phyloP scores from a whole-genome alignment of 1,140 invertebrate species.

The Zaprionus inermis region DNA sequence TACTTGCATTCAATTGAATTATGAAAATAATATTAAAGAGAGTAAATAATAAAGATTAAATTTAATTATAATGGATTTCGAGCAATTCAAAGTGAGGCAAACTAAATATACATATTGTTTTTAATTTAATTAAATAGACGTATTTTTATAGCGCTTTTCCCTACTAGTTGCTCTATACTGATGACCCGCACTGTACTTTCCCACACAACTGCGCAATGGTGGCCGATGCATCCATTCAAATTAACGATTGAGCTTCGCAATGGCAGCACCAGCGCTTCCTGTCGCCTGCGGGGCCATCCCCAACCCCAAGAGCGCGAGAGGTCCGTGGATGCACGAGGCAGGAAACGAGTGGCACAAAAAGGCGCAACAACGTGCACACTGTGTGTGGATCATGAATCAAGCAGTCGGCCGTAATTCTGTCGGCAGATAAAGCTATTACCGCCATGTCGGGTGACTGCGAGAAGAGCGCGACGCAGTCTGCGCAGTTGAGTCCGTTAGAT shows the following conservation, averaged over 20 bases:
- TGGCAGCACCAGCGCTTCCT: constrained; percentile 49
- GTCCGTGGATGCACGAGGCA: constrained; percentile 20
- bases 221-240: constrained; percentile 53
- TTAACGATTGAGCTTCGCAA: constrained; percentile 54
- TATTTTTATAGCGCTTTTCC: too few relatives aligned
- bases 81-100: too few relatives aligned
- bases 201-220: constrained; percentile 9
- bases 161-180: neutral
- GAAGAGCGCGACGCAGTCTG: constrained; percentile 15
- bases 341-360: constrained; percentile 32
- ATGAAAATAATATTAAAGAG: too few relatives aligned
- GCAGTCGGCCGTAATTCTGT: constrained; percentile 73
- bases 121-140: too few relatives aligned
- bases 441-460: constrained; percentile 75
- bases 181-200: constrained; percentile 10
- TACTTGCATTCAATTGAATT: too few relatives aligned
- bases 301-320: constrained; percentile 18
- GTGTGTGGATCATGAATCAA: constrained; percentile 74
- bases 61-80: too few relatives aligned
- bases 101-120: too few relatives aligned
- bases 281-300: constrained; percentile 7
- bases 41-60: too few relatives aligned
- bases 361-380: constrained; percentile 44
- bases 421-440: constrained; percentile 82
- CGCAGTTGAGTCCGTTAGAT: constrained; percentile 65